These are phyloP conservation scores for Dicerorhinus sumatrensis DNA, from an alignment of 2,113 vertebrate species.

Conservation along the genomic window DNA sequence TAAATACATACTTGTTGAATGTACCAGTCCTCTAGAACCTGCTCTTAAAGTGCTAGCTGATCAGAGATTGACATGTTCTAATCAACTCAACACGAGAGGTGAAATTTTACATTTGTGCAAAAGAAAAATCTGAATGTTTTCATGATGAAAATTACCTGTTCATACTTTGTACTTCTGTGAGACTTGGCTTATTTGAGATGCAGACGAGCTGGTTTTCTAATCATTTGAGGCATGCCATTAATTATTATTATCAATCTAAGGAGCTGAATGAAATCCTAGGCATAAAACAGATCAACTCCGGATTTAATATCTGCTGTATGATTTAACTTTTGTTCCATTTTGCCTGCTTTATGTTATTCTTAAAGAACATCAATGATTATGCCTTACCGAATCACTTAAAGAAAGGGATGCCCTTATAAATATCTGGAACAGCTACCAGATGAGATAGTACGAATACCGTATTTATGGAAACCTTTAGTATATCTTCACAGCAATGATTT, in stretches of 20 bases:
- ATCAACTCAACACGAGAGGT: slow-evolving; percentile 26
- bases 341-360: slow-evolving; percentile 65
- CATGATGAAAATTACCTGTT: slow-evolving; percentile 59
- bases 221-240: slow-evolving; percentile 59
- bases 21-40: background rate
- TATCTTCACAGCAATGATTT: slow-evolving; percentile 8
- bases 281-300: slow-evolving; percentile 52
- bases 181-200: background rate
- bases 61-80: slow-evolving; percentile 34
- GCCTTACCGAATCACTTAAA: slow-evolving; percentile 48
- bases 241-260: slow-evolving; percentile 48
- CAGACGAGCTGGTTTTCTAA: slow-evolving; percentile 6
- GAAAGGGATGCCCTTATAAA: background rate
- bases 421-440: slow-evolving; percentile 32
- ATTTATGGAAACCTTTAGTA: background rate
- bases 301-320: slow-evolving; percentile 63
- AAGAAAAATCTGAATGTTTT: slow-evolving; percentile 56
- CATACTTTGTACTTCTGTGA: slow-evolving; percentile 1
- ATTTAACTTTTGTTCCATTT: slow-evolving; percentile 66
- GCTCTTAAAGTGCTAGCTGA: slow-evolving; percentile 41
- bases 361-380: slow-evolving; percentile 57
- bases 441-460: background rate
- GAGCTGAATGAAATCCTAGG: slow-evolving; percentile 54
- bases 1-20: slow-evolving; percentile 50
- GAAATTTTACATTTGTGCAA: slow-evolving; percentile 47